phyloP scores from a whole-genome alignment of 2,888 invertebrate species.

The Drosophila testacea region DNA sequence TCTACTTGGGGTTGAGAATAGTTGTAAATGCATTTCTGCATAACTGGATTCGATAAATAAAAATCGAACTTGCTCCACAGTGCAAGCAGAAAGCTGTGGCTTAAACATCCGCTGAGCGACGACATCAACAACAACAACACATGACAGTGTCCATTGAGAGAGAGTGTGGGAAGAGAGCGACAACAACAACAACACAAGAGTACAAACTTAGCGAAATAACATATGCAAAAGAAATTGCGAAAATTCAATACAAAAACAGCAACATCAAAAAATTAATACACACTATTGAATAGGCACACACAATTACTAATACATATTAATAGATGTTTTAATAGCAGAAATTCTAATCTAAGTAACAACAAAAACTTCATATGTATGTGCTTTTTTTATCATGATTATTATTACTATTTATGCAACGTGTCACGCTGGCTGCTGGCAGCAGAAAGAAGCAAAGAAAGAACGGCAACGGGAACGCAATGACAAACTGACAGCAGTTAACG shows the following conservation, averaged over 20 bases:
- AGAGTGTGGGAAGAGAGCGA: constrained; percentile 21
- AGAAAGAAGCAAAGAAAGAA: constrained; percentile 50
- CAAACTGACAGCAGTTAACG: constrained; percentile 74
- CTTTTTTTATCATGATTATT: constrained; percentile 67
- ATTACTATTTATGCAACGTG: constrained; percentile 82
- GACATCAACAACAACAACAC: constrained; percentile 31
- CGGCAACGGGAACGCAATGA: constrained; percentile 66
- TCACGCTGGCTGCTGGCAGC: constrained; percentile 56
- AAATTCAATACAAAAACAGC: constrained; percentile 48
- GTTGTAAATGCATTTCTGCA: neutral
- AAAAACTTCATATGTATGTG: constrained; percentile 28
- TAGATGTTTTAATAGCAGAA: constrained; percentile 28
- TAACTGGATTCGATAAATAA: neutral
- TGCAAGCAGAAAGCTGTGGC: constrained; percentile 34
- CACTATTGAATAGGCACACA: constrained; percentile 19
- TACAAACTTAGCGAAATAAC: constrained; percentile 38
- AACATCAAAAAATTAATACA: constrained; percentile 25
- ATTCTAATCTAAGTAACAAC: constrained; percentile 56
- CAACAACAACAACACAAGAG: constrained; percentile 40
- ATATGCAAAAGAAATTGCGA: constrained; percentile 66
- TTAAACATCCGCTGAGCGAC: constrained; percentile 31
- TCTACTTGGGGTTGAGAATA: constrained; percentile 11
- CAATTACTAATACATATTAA: constrained; percentile 28
- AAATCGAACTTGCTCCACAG: constrained; percentile 53
- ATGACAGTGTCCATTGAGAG: constrained; percentile 4